A percentile compares a stretch with the other conserved stretches of the same genome.
phyloP scores from a whole-genome alignment of 2,888 invertebrate genomes.

The Polylopha cassiicola region DNA sequence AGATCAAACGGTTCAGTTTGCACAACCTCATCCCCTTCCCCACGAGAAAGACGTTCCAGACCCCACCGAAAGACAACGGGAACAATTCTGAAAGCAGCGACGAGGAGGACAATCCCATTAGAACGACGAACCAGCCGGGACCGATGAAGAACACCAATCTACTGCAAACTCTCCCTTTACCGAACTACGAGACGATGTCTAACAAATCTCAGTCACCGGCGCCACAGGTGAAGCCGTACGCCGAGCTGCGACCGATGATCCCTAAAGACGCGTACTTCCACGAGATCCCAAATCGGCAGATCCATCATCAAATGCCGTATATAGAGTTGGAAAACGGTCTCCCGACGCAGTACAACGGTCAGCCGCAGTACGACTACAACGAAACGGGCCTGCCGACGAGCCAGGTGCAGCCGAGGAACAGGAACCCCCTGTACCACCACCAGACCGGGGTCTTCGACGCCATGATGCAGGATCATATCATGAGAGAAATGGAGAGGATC shows the following conservation, averaged over 20 bases:
- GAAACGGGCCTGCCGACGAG: conserved; percentile 49
- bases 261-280: conserved; percentile 81
- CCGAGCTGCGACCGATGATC: conserved; percentile 57
- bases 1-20: conserved; percentile 69
- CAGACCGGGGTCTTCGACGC: conserved; percentile 69
- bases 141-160: conserved; percentile 75
- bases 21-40: conserved; percentile 74
- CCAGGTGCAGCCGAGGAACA: conserved; percentile 54
- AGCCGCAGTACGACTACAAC: conserved; percentile 54
- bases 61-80: conserved; percentile 65
- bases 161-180: conserved; percentile 69
- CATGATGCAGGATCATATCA: conserved; percentile 74
- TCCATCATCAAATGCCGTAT: conserved; percentile 55
- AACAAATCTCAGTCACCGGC: conserved; percentile 62
- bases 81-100: conserved; percentile 78
- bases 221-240: conserved; percentile 40
- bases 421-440: conserved; percentile 64
- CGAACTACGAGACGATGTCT: conserved; percentile 77
- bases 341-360: conserved; percentile 47
- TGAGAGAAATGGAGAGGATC: conserved; percentile 70
- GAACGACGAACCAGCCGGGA: conserved; percentile 67
- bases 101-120: conserved; percentile 72
- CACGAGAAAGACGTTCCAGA: conserved; percentile 69
- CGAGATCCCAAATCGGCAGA: conserved; percentile 72
- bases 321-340: conserved; percentile 47